A percentile compares a stretch with the other conserved stretches of the same genome.
Conservation (phyloP, 2,797 vertebrate genomes). For the Pelodytes ibericus region DNA sequence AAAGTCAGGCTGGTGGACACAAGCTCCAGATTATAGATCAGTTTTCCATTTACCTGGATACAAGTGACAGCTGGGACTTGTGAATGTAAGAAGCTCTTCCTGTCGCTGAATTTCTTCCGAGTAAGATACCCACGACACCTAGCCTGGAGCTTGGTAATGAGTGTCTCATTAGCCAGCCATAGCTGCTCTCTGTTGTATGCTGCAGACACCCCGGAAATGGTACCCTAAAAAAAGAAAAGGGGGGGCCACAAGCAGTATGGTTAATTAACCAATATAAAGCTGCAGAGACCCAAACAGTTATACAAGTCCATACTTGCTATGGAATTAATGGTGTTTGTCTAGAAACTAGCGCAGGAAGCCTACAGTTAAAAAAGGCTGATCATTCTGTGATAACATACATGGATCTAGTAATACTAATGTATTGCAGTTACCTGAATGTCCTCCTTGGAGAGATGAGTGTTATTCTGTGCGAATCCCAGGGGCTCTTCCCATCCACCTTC, state of each 20-base stretch:
- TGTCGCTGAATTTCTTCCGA: slow-evolving; percentile 79
- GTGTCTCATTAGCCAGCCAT: slow-evolving; percentile 92
- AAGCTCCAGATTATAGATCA: too few species aligned
- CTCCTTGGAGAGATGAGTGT: slow-evolving; percentile 87
- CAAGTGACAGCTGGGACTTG: slow-evolving; percentile 88
- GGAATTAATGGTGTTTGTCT: too few species aligned
- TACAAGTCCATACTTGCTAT: too few species aligned
- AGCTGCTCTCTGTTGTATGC: slow-evolving; percentile 96
- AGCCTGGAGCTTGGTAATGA: slow-evolving; percentile 90
- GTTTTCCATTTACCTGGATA: slow-evolving; percentile 93
- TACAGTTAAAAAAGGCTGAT: too few species aligned
- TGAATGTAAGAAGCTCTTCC: slow-evolving; percentile 84
- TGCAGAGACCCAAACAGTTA: too few species aligned
- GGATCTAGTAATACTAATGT: too few species aligned
- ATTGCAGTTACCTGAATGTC: slow-evolving; percentile 88
- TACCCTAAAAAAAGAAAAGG: slow-evolving; percentile 71
- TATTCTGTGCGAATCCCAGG: slow-evolving; percentile 79
- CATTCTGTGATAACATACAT: too few species aligned
- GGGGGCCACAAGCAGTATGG: neutral
- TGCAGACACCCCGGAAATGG: slow-evolving; percentile 91
- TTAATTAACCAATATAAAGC: too few species aligned
- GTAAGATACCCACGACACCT: slow-evolving; percentile 90
- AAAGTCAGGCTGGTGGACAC: too few species aligned
- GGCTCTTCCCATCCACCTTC: slow-evolving; percentile 92
- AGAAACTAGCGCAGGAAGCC: too few species aligned